Conservation (phyloP, 2,113 vertebrate species). For the Glareola pratincola region DNA sequence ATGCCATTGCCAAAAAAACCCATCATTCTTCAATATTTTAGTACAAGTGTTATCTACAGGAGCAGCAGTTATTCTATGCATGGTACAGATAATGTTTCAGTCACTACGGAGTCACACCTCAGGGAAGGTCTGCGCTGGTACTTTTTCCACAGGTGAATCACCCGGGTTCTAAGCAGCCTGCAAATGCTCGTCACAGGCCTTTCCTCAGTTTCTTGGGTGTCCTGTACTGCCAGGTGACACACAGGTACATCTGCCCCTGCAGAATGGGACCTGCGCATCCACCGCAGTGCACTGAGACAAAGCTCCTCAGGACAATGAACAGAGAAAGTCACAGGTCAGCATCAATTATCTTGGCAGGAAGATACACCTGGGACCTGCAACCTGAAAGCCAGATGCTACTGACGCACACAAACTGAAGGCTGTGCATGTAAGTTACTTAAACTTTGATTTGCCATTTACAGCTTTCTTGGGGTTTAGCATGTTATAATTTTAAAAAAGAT, state of each 20-base stretch:
- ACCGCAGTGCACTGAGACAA: neutral
- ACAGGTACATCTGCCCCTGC: too few species aligned
- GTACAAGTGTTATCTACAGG: neutral
- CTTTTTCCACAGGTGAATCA: neutral
- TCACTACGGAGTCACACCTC: neutral
- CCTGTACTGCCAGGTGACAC: too few species aligned
- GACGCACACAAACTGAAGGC: neutral
- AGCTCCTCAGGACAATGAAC: accelerated
- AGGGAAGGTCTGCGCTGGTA: neutral
- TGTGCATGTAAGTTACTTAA: neutral
- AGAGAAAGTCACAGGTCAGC: neutral
- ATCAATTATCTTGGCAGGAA: neutral
- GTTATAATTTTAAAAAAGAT: neutral
- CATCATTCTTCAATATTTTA: neutral
- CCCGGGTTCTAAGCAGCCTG: neutral
- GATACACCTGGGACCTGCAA: neutral
- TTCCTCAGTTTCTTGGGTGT: neutral
- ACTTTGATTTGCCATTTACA: neutral
- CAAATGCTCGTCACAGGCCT: neutral
- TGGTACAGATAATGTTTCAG: neutral
- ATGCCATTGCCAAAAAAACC: accelerated
- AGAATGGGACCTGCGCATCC: neutral
- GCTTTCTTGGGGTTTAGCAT: neutral
- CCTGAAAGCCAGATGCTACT: neutral
- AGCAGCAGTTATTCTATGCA: neutral